These are phyloP conservation scores for Poeciliopsis paucimaculata DNA, from an alignment of 2,797 vertebrate genomes.

Conservation along the genomic window DNA sequence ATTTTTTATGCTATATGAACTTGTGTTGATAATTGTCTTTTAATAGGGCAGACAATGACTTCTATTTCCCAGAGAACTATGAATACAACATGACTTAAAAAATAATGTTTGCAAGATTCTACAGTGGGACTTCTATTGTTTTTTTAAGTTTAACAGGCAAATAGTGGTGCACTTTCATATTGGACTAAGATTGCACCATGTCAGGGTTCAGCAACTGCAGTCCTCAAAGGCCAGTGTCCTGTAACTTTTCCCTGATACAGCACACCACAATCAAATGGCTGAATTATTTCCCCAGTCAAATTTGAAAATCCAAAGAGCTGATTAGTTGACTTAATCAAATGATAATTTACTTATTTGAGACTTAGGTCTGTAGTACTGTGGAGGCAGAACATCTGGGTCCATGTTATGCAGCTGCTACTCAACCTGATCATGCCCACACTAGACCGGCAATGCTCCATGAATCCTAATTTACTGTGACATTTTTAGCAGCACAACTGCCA, in stretches of 20 bases:
- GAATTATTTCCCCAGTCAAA: not conserved
- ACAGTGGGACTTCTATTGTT: not conserved
- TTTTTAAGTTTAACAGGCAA: not conserved
- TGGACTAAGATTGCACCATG: not conserved
- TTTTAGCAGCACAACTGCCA: not conserved
- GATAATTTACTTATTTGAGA: not conserved
- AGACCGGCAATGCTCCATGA: not conserved
- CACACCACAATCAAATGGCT: not conserved
- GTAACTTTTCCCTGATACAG: not conserved
- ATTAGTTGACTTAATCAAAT: not conserved
- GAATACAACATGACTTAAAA: not conserved
- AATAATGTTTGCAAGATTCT: not conserved
- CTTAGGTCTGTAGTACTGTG: not conserved
- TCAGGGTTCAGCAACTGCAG: not conserved
- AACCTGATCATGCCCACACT: not conserved
- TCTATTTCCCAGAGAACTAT: not conserved
- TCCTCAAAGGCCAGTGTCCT: not conserved
- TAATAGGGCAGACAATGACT: not conserved
- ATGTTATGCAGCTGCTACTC: not conserved
- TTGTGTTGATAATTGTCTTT: not conserved
- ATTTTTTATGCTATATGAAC: not conserved
- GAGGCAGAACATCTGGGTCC: not conserved
- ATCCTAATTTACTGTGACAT: not conserved
- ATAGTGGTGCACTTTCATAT: not conserved
- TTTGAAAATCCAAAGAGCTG: not conserved